These are phyloP conservation scores for Thrips palmi DNA, from an alignment of 1,140 invertebrate genomes.

Conservation along the genomic window DNA sequence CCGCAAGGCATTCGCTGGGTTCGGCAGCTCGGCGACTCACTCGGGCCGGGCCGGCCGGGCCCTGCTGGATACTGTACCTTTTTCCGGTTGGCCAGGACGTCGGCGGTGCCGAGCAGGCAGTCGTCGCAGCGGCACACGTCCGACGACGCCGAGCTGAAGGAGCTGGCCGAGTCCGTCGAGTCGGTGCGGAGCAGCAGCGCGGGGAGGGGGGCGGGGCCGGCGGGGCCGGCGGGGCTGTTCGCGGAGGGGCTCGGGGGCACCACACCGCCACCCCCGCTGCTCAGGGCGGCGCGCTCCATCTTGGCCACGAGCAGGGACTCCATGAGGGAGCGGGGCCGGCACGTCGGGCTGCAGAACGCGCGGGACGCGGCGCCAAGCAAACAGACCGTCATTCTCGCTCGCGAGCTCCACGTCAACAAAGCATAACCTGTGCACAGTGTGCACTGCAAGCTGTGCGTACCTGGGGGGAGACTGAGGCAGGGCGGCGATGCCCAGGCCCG, in stretches of 20 bases:
- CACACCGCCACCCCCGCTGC: conserved; percentile 12
- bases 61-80: conserved; percentile 34
- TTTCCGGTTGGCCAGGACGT: conserved; percentile 38
- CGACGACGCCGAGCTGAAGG: conserved; percentile 44
- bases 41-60: conserved; percentile 4
- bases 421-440: too few relatives aligned
- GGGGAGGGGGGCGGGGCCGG: conserved; percentile 22
- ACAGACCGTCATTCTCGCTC: too few relatives aligned
- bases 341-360: too few relatives aligned
- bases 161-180: conserved; percentile 57
- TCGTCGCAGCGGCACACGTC: conserved; percentile 67
- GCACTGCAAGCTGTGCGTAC: too few relatives aligned
- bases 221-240: conserved; percentile 21
- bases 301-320: conserved; percentile 55
- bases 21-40: too few relatives aligned
- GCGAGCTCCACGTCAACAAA: too few relatives aligned
- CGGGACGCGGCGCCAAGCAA: too few relatives aligned
- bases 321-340: conserved; percentile 47
- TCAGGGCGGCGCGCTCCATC: conserved; percentile 35
- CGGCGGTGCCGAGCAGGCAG: conserved; percentile 60
- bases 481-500: too few relatives aligned
- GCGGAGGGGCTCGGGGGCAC: conserved; percentile 12
- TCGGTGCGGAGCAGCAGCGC: conserved; percentile 41
- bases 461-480: too few relatives aligned
- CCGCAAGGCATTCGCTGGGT: too few relatives aligned